phyloP scores from a whole-genome alignment of 2,113 vertebrate species.

The Cranoglanis bouderius region DNA sequence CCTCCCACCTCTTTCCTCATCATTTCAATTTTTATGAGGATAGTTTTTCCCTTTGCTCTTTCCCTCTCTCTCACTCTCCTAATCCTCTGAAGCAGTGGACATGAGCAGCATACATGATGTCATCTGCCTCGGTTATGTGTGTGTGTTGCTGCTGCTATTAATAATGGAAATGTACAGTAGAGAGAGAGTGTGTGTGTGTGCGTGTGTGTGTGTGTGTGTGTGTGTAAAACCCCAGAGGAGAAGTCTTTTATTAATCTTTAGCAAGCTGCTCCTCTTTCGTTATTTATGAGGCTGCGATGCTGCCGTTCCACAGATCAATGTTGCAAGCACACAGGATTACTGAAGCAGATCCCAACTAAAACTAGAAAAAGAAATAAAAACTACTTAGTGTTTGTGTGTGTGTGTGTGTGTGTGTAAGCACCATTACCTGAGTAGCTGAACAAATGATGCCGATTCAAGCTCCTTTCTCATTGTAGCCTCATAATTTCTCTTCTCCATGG shows the following conservation, averaged over 20 bases:
- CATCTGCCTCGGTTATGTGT: background rate
- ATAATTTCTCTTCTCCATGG: background rate
- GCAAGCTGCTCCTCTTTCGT: conserved; percentile 11
- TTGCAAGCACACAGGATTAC: background rate
- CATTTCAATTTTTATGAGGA: conserved; percentile 57
- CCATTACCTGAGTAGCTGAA: background rate
- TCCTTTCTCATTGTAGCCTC: background rate
- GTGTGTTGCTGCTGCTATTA: conserved; percentile 26
- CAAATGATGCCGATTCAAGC: background rate
- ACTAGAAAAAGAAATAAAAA: background rate
- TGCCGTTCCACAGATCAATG: conserved; percentile 3
- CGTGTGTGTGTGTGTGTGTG: conserved; percentile 33
- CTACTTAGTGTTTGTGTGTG: background rate
- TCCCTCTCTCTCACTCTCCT: conserved; percentile 15
- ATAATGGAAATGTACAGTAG: conserved; percentile 37
- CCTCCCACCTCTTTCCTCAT: conserved; percentile 73
- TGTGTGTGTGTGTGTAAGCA: background rate
- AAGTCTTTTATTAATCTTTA: conserved; percentile 20
- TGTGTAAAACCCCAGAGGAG: conserved; percentile 22
- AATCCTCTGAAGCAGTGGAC: background rate
- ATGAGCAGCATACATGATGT: conserved; percentile 37
- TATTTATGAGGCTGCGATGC: conserved; percentile 21
- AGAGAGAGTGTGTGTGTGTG: conserved; percentile 22
- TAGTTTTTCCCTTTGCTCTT: background rate
- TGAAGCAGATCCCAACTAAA: background rate